Conservation (phyloP, 2,113 vertebrate species). For the Cephalopterus ornatus region DNA sequence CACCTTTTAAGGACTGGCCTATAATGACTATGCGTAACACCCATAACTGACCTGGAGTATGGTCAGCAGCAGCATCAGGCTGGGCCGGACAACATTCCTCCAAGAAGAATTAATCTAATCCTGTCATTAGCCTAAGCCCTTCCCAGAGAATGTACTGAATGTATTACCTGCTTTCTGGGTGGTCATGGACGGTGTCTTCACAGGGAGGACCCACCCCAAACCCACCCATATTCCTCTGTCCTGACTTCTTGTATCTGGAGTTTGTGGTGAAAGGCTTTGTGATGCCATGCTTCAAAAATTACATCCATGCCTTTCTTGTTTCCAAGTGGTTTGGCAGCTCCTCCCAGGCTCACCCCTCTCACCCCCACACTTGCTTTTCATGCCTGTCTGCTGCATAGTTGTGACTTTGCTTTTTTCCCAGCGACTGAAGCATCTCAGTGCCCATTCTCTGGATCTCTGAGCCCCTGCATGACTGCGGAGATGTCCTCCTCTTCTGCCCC, state of each 20-base stretch:
- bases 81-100: background rate
- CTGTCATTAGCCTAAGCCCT: background rate
- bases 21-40: background rate
- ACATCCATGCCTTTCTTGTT: conserved; percentile 1
- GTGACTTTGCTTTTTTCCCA: conserved; percentile 44
- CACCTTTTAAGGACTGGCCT: background rate
- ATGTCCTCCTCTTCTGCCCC: background rate
- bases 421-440: conserved; percentile 21
- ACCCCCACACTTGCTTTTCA: background rate
- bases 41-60: background rate
- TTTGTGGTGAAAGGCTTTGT: background rate
- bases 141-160: background rate
- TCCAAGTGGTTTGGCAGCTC: conserved; percentile 4
- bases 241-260: background rate
- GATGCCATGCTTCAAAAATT: conserved; percentile 14
- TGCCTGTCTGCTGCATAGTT: background rate
- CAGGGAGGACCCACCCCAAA: background rate
- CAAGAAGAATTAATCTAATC: background rate
- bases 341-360: background rate
- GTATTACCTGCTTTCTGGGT: background rate
- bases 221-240: conserved; percentile 11
- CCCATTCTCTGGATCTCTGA: background rate
- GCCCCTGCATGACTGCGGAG: background rate
- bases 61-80: background rate
- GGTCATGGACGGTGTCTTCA: background rate